phyloP scores from a whole-genome alignment of 1,140 invertebrate genomes.

The Scaptomyza pallida region DNA sequence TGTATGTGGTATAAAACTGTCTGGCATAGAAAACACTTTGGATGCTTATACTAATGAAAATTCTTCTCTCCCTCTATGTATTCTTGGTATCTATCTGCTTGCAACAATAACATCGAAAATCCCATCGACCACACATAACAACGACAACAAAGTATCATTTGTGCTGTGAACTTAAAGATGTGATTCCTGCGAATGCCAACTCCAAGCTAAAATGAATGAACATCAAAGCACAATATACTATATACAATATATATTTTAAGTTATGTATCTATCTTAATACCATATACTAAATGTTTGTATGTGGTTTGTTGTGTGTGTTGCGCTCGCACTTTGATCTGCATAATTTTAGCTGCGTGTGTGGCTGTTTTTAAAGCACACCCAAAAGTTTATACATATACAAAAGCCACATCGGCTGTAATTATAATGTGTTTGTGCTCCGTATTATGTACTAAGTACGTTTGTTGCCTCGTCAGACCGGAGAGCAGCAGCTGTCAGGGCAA shows the following conservation, averaged over 20 bases:
- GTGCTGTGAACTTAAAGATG: constrained; percentile 73
- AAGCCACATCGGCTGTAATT: constrained; percentile 63
- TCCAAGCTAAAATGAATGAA: constrained; percentile 67
- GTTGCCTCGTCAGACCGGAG: constrained; percentile 28
- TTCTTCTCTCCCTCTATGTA: constrained; percentile 4
- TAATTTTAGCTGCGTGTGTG: constrained; percentile 26
- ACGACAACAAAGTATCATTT: constrained; percentile 71
- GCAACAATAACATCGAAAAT: constrained; percentile 32
- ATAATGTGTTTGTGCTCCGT: constrained; percentile 59
- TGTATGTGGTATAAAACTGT: constrained; percentile 52
- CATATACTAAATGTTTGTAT: constrained; percentile 12
- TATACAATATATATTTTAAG: constrained; percentile 4
- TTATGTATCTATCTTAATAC: constrained; percentile 15
- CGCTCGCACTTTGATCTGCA: constrained; percentile 64
- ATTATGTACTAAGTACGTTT: constrained; percentile 59
- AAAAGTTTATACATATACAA: constrained; percentile 68
- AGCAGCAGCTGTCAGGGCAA: constrained; percentile 47
- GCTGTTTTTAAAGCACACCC: constrained; percentile 41
- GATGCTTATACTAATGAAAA: constrained; percentile 70
- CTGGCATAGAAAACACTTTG: constrained; percentile 50
- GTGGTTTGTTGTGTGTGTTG: constrained; percentile 28
- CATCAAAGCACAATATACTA: constrained; percentile 64
- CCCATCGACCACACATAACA: constrained; percentile 13
- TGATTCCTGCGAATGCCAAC: constrained; percentile 78
- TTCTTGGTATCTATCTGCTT: constrained; percentile 8